phyloP scores from a whole-genome alignment of 2,888 invertebrate genomes.

The Drosophila melanosoma region DNA sequence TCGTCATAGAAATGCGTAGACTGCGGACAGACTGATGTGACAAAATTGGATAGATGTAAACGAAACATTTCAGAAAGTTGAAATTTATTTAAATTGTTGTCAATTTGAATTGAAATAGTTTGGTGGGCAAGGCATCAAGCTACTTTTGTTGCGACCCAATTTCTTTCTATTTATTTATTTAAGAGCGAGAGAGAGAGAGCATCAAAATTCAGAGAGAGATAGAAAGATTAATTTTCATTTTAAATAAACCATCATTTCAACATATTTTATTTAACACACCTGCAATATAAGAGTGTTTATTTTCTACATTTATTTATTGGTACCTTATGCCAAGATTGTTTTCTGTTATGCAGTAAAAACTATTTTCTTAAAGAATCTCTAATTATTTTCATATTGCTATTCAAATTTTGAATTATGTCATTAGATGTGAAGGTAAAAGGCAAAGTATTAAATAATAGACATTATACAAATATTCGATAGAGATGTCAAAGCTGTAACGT shows the following conservation, averaged over 20 bases:
- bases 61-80: background rate
- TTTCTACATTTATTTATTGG: background rate
- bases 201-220: background rate
- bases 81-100: background rate
- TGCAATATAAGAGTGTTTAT: background rate
- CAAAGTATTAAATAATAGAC: background rate
- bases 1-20: background rate
- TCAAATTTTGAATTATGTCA: background rate
- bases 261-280: no score
- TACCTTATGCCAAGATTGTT: background rate
- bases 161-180: background rate
- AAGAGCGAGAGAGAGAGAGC: background rate
- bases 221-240: background rate
- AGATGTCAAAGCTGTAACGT: background rate
- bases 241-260: background rate
- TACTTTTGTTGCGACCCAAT: background rate
- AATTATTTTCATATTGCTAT: background rate
- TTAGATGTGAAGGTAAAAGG: background rate
- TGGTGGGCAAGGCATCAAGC: background rate
- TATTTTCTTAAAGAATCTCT: background rate
- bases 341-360: background rate
- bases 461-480: background rate
- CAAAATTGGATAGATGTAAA: background rate
- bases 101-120: background rate
- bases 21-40: background rate